Percentiles rank a stretch among this genome's conserved stretches.
Conservation (phyloP, 2,113 vertebrate genomes). For the Megaleporinus macrocephalus region DNA sequence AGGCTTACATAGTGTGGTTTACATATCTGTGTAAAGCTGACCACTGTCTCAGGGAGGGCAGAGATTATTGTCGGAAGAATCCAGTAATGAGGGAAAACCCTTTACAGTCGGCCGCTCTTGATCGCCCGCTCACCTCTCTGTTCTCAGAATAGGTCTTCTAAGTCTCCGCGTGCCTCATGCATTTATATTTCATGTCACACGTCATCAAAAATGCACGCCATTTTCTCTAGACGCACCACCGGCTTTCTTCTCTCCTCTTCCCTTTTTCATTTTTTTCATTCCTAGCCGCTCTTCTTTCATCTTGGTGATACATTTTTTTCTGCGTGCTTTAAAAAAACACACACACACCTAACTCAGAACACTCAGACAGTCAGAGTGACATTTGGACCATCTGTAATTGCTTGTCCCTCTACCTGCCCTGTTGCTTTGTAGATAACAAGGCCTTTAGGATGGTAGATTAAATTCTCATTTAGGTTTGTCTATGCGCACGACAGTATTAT, state of each 20-base stretch:
- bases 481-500: conserved; percentile 17
- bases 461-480: conserved; percentile 29
- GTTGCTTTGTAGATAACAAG: conserved; percentile 38
- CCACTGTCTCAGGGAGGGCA: not conserved
- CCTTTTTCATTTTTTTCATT: conserved; percentile 26
- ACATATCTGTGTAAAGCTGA: not conserved
- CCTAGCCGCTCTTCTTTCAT: not conserved
- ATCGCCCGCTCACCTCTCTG: not conserved
- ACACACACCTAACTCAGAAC: not conserved
- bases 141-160: conserved; percentile 4
- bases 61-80: not conserved
- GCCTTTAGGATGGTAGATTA: conserved; percentile 37
- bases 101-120: not conserved
- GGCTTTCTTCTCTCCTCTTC: conserved; percentile 27
- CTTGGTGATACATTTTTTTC: conserved; percentile 10
- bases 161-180: not conserved
- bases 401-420: conserved; percentile 9
- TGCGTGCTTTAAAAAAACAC: not conserved
- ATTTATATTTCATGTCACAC: conserved; percentile 26
- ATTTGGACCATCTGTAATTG: conserved; percentile 38
- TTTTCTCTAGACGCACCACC: not conserved
- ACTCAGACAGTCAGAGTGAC: not conserved
- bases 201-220: conserved; percentile 16
- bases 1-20: conserved; percentile 41
- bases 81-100: not conserved